These are phyloP conservation scores for Lucinisca nassula DNA, from an alignment of 2,888 invertebrate species.

Conservation along the genomic window DNA sequence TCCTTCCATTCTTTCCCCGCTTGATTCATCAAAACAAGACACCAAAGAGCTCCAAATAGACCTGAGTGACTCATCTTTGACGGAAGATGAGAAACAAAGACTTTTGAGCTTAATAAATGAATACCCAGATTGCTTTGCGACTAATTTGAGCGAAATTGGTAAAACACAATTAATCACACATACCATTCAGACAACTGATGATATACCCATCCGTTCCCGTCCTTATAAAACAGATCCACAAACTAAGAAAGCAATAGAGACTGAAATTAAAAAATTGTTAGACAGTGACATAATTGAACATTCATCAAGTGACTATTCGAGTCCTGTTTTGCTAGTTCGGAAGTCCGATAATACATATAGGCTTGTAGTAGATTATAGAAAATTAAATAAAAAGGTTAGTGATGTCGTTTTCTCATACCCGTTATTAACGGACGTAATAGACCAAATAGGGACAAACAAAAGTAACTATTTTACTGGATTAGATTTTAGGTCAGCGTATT, in stretches of 20 bases:
- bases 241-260: not conserved
- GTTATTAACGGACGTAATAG: not conserved
- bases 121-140: too few species aligned
- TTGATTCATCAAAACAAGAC: too few species aligned
- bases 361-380: not conserved
- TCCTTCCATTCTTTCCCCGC: too few species aligned
- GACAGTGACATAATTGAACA: conserved; percentile 2
- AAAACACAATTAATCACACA: too few species aligned
- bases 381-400: not conserved
- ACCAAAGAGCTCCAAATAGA: too few species aligned
- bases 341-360: not conserved
- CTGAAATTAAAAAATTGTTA: not conserved
- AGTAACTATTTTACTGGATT: not conserved
- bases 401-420: not conserved
- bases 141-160: too few species aligned
- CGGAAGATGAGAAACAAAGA: too few species aligned
- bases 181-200: too few species aligned
- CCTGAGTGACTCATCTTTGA: too few species aligned
- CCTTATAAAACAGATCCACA: too few species aligned
- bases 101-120: too few species aligned
- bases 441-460: not conserved
- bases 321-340: not conserved
- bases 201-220: too few species aligned
- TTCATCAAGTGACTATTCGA: not conserved
- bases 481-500: not conserved